Evolutionary conservation across 2,888 invertebrate species (phyloP).

Genomic region (Gisinianus flammeolus): DNA sequence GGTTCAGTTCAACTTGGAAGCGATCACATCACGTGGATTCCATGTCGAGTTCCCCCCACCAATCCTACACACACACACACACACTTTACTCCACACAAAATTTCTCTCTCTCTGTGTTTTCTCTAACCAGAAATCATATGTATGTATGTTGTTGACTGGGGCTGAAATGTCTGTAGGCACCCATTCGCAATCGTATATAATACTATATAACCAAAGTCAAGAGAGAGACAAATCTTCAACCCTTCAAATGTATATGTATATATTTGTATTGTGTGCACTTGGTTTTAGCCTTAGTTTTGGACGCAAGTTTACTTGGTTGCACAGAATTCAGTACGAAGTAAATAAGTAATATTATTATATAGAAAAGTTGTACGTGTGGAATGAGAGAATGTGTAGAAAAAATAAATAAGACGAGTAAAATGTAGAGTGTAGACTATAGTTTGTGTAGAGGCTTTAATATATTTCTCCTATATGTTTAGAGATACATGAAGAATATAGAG

Average conservation of each 20-base stretch:
- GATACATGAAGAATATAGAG: not conserved
- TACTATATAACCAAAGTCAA: not conserved
- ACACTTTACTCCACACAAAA: not conserved
- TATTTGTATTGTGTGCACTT: not conserved
- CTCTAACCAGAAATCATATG: not conserved
- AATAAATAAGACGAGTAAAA: too few species aligned
- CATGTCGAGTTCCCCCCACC: constrained; percentile 18
- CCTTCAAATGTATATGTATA: not conserved
- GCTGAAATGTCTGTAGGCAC: too few species aligned
- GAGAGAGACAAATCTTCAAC: not conserved
- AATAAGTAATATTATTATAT: too few species aligned
- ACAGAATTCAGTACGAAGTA: too few species aligned
- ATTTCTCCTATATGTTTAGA: not conserved
- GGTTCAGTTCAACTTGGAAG: not conserved
- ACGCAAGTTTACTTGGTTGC: too few species aligned
- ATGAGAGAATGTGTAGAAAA: too few species aligned
- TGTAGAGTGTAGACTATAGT: too few species aligned
- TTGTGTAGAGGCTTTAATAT: too few species aligned
- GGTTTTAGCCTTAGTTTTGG: not conserved
- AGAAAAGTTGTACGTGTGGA: too few species aligned
- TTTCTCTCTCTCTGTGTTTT: constrained; percentile 2
- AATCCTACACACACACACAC: constrained; percentile 6
- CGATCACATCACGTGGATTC: constrained; percentile 21
- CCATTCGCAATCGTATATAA: too few species aligned
- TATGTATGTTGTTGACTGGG: too few species aligned